A percentile compares a stretch with the other conserved stretches of the same genome.
Evolutionary conservation across 2,113 vertebrate species (phyloP).

Genomic region (Chlamydotis undulata): DNA sequence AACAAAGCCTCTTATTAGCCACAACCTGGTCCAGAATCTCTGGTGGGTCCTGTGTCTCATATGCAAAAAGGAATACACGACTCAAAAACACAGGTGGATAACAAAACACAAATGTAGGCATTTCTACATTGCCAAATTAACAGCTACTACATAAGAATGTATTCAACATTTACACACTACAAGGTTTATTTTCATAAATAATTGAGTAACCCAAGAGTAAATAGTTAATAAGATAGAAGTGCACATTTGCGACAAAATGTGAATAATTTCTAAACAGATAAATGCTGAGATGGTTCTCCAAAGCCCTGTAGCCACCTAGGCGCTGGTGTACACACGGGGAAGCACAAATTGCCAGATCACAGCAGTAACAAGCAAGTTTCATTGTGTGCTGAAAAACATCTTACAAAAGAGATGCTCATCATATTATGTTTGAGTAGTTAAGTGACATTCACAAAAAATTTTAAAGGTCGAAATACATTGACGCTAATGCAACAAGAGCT

Average conservation of each 20-base stretch:
- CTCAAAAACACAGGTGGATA: not conserved
- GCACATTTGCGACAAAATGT: not conserved
- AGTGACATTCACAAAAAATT: not conserved
- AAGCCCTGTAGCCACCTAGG: too few species aligned
- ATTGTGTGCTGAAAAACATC: not conserved
- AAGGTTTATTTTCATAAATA: not conserved
- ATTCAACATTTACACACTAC: not conserved
- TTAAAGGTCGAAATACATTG: not conserved
- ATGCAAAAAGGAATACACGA: not conserved
- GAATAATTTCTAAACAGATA: not conserved
- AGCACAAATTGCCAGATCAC: not conserved
- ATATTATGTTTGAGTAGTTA: not conserved
- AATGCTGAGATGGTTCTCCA: not conserved
- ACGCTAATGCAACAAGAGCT: fast-evolving
- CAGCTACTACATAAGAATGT: not conserved
- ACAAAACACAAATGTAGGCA: not conserved
- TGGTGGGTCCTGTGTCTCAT: not conserved
- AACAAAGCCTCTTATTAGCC: not conserved
- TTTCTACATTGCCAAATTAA: not conserved
- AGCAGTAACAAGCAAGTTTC: not conserved
- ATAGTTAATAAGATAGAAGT: not conserved
- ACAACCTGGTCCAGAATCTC: not conserved
- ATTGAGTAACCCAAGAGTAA: not conserved
- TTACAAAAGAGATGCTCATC: not conserved
- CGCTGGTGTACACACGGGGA: not conserved